Evolutionary conservation across 2,113 vertebrate species (phyloP), one percentile per base, ranked within the genome.

Genomic region (Platichthys stellatus): DNA sequence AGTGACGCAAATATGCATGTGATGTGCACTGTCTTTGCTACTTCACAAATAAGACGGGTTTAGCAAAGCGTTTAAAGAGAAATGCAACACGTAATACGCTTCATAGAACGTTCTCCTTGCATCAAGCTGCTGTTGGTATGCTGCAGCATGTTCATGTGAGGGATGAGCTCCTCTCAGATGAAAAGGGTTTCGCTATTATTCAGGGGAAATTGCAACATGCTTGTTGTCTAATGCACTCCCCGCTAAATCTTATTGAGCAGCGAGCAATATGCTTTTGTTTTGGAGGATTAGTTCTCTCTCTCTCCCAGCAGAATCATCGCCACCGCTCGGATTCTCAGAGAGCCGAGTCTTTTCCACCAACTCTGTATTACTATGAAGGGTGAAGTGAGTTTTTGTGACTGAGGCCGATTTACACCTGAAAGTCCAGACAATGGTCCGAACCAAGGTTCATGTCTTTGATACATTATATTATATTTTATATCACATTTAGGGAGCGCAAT

Each of bases 251-350:
- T 47, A 35, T 26, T 54, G 47, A 57, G 38, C 47, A 62, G 31
- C 9, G 17, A 69, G 31, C 21, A 31, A 28, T 75, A 14, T 4
- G 15, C 14, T 69, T 80, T 65, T 62, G 18, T 60, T 71, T 49
- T 72, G 14, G 51, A 20, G 20, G 23, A 69, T 56, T 61, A 40
- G 23, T 17, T 66, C 12, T 49, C 35, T 40, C 23, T 40, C 23
- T 61, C 59, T 61, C 14, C n/a, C n/a, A 15, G 40, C 26, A 21
- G 53, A 64, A 18, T 61, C 43, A 3, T 60, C 2, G 18, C 35
- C 18, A 7, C 40, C 63, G 10, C 17, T 73, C 9, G 1, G 49
- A 56, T 43, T 72, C 43, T 20, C 20, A 3, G 23, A 57, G 18
- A 40, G 40, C 24, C 4, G 4, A 66, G 20, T 21, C 0, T 60